Conservation (phyloP, 2,888 invertebrate genomes). For the Lycaena phlaeas region DNA sequence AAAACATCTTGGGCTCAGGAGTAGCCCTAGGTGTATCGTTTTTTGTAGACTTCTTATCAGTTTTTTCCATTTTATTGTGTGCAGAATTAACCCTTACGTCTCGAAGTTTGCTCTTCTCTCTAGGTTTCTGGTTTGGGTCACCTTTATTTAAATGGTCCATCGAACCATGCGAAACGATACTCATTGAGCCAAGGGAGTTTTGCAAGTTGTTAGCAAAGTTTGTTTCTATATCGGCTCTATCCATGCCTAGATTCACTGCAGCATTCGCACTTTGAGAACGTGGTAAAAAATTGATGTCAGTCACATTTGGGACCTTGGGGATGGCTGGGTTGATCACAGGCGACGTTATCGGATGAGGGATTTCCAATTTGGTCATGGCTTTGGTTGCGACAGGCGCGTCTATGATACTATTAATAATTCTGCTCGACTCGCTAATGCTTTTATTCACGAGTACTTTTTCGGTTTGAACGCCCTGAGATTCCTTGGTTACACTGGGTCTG, state of each 20-base stretch:
- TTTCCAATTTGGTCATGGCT: constrained; percentile 55
- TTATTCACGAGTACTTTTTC: constrained; percentile 47
- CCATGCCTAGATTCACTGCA: constrained; percentile 50
- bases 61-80: constrained; percentile 60
- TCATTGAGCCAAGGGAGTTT: constrained; percentile 46
- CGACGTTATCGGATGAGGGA: constrained; percentile 63
- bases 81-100: constrained; percentile 66
- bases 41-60: constrained; percentile 52
- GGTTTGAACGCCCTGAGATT: constrained; percentile 54
- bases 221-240: constrained; percentile 47
- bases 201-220: constrained; percentile 44
- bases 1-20: constrained; percentile 62
- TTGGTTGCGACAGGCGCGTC: constrained; percentile 52
- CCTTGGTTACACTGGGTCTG: constrained; percentile 46
- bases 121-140: constrained; percentile 47
- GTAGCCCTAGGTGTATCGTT: constrained; percentile 53
- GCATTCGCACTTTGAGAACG: constrained; percentile 64
- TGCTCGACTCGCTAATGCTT: constrained; percentile 36
- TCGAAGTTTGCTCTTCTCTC: constrained; percentile 59
- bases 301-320: constrained; percentile 56
- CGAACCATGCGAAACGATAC: constrained; percentile 36
- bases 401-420: constrained; percentile 36
- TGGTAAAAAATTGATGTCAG: constrained; percentile 57
- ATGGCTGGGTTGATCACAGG: constrained; percentile 62
- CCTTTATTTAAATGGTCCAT: constrained; percentile 37